Base-by-base conservation (phyloP, 2,797 vertebrate genomes). In the Podargus strigoides region DNA sequence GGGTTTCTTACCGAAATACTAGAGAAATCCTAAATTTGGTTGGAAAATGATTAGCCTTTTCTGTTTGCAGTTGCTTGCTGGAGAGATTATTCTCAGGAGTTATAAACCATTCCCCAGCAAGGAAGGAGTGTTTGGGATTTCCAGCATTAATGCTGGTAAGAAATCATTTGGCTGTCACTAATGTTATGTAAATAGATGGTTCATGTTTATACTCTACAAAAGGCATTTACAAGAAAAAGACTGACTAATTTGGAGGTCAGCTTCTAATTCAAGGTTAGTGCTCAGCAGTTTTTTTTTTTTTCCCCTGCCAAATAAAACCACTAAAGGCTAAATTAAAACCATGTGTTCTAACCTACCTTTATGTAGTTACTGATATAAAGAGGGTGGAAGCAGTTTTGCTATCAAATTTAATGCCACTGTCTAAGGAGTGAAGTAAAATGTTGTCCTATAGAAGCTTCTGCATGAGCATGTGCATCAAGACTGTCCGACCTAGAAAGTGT, bases 261-360 rank as follows among this genome's bases (percentile, higher is more conserved):
- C 76, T 96, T 89, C 93, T 94, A 92, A 97, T 92, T 96, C 94
- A 96, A 95, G 89, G 89, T 94, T 95, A 95, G 89, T 47, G 66
- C 39, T 87, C 81, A 85, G 68, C 82, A 92, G 60, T 32, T 59
- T 53, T 55, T 67, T 78, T 70, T 67, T 83, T 73, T 69, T 59
- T 4, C 2, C 32, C 52, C 55, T 90, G 73, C 55, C 66, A 94
- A 86, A 96, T 90, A 93, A 95, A 94, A 72, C 69, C 69, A 69
- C 92, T 91, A 76, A 95, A 91, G 79, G 62, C 91, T 86, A 86
- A 95, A 94, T 94, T 89, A 92, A 94, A 91, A 78, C 69, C 87
- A 86, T 69, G 69, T 86, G 91, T 44, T 92, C 50, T 81, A 89
- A 93, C 85, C 73, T 86, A 87, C 85, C 92, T 91, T 94, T 91